These are phyloP conservation scores for Ips nitidus DNA, from an alignment of 1,140 invertebrate species.

Conservation along the genomic window DNA sequence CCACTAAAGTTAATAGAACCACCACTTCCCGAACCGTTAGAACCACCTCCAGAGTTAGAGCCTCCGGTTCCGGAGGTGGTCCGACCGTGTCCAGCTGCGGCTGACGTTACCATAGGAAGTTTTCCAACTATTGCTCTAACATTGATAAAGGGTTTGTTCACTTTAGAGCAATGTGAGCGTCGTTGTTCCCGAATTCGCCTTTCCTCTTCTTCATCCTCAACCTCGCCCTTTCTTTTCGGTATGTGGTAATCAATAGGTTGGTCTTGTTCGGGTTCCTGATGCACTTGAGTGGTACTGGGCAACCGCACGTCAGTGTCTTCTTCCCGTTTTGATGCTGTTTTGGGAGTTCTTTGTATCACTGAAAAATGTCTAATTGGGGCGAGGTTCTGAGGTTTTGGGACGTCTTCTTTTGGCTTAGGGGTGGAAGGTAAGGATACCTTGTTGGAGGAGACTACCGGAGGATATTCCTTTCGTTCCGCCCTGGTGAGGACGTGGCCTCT, in stretches of 20 bases:
- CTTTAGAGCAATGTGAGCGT: conserved; percentile 60
- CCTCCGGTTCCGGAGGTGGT: conserved; percentile 23
- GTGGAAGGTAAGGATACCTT: conserved; percentile 56
- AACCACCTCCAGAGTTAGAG: conserved; percentile 50
- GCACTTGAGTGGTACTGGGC: conserved; percentile 54
- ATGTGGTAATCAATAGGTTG: conserved; percentile 87
- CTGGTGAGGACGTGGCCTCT: conserved; percentile 71
- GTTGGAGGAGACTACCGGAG: conserved; percentile 54
- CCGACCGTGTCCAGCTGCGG: conserved; percentile 75
- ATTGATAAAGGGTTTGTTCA: conserved; percentile 54
- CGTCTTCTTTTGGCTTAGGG: conserved; percentile 58
- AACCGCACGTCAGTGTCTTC: conserved; percentile 54
- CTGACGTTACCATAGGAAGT: conserved; percentile 61
- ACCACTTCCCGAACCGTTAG: conserved; percentile 57
- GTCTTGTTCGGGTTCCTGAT: conserved; percentile 68
- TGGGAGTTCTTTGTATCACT: conserved; percentile 80
- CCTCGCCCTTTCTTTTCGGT: conserved; percentile 71
- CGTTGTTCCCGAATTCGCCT: conserved; percentile 62
- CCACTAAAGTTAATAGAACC: conserved; percentile 55
- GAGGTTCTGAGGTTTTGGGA: conserved; percentile 55
- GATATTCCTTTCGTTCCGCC: conserved; percentile 77
- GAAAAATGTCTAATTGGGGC: conserved; percentile 63
- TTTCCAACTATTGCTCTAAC: conserved; percentile 52
- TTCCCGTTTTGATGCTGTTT: conserved; percentile 55
- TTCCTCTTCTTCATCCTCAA: conserved; percentile 64